Evolutionary conservation across 2,113 vertebrate species (phyloP).

Genomic region (Taxidea taxus): DNA sequence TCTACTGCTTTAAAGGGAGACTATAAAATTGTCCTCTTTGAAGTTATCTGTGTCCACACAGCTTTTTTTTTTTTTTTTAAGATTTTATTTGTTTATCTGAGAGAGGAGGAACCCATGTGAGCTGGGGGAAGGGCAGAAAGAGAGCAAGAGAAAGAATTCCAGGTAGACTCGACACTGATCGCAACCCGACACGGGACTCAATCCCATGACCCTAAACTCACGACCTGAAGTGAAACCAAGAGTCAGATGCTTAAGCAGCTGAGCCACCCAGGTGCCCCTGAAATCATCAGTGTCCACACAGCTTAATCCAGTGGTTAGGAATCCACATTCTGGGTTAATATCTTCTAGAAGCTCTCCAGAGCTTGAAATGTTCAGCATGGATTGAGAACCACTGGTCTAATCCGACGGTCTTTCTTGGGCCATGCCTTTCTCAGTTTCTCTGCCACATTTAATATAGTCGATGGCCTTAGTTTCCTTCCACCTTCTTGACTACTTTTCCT

Average conservation of each 20-base stretch:
- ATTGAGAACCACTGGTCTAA: background rate
- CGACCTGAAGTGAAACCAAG: background rate
- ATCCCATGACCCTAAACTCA: background rate
- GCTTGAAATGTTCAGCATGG: background rate
- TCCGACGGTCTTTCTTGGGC: background rate
- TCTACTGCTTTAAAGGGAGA: background rate
- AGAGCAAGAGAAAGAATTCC: background rate
- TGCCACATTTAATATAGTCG: background rate
- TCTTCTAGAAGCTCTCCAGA: background rate
- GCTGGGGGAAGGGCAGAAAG: background rate
- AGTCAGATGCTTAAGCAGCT: background rate
- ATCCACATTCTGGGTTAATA: background rate
- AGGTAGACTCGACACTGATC: background rate
- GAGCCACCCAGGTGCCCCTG: background rate
- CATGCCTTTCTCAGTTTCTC: background rate
- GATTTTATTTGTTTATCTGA: background rate
- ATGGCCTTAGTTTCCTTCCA: background rate
- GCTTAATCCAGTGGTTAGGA: background rate
- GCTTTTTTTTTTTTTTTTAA: background rate
- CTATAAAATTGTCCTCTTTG: background rate
- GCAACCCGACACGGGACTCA: accelerated
- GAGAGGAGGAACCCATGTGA: background rate
- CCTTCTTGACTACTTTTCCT: background rate
- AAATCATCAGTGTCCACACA: background rate
- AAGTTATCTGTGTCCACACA: background rate